Percentiles rank a stretch among this genome's conserved stretches.
phyloP scores from a whole-genome alignment of 2,888 invertebrate species.

The Torymus auratus region DNA sequence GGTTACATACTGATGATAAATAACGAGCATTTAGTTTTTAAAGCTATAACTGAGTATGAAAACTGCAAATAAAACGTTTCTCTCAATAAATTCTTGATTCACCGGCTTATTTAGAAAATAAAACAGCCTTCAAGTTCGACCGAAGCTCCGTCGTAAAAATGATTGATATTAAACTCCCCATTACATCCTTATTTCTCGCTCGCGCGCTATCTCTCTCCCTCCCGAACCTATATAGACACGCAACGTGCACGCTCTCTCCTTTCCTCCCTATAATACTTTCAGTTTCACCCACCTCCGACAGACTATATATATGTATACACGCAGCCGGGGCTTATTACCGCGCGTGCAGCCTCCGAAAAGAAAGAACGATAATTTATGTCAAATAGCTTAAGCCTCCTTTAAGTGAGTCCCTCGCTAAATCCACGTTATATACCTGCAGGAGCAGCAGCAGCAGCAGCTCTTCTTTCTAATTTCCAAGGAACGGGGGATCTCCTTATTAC shows the following conservation, averaged over 20 bases:
- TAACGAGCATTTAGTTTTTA: too few species aligned
- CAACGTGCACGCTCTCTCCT: not conserved
- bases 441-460: not conserved
- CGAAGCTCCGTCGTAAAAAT: too few species aligned
- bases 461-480: constrained; percentile 48
- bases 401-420: constrained; percentile 49
- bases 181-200: too few species aligned
- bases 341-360: not conserved
- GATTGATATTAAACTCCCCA: too few species aligned
- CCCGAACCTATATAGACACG: not conserved
- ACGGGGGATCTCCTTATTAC: constrained; percentile 43
- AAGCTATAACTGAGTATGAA: too few species aligned
- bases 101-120: too few species aligned
- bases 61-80: too few species aligned
- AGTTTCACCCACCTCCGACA: not conserved
- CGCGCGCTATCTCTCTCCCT: too few species aligned
- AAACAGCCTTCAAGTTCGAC: too few species aligned
- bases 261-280: constrained; percentile 10
- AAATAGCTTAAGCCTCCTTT: constrained; percentile 58
- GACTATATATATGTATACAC: not conserved
- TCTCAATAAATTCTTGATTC: too few species aligned
- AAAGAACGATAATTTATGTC: constrained; percentile 56
- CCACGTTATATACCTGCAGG: not conserved
- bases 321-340: constrained; percentile 46
- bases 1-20: too few species aligned